Percentiles rank a stretch among this genome's conserved stretches.
These are phyloP conservation scores for Hipparchia semele DNA, from an alignment of 2,888 invertebrate species.

Conservation along the genomic window DNA sequence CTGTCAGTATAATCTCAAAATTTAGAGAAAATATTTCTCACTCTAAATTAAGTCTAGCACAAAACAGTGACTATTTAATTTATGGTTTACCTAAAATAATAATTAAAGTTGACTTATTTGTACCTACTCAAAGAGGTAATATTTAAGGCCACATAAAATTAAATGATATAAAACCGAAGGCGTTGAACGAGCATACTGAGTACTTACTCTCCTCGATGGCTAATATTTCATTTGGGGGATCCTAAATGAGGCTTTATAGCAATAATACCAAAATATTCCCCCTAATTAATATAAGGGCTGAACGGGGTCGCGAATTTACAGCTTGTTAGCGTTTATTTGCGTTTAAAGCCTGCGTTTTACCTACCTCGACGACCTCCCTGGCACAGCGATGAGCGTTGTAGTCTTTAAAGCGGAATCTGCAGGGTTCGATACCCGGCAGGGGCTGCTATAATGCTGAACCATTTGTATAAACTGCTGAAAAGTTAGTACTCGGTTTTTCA, in stretches of 20 bases:
- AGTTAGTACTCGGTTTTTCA: too few relatives aligned
- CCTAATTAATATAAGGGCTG: constrained; percentile 80
- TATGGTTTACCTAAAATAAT: too few relatives aligned
- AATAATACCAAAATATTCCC: constrained; percentile 78
- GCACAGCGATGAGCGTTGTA: too few relatives aligned
- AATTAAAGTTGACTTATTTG: too few relatives aligned
- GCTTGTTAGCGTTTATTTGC: constrained; percentile 51
- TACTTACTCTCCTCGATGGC: constrained; percentile 73
- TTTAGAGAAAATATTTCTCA: too few relatives aligned
- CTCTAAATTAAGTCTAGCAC: too few relatives aligned
- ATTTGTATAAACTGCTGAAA: too few relatives aligned
- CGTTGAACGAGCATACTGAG: constrained; percentile 53
- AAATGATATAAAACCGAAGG: constrained; percentile 22
- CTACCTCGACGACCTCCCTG: too few relatives aligned
- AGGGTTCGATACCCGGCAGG: neutral
- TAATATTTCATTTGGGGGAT: constrained; percentile 77
- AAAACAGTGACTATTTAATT: neutral
- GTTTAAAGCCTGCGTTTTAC: constrained; percentile 39
- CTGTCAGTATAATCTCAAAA: too few relatives aligned
- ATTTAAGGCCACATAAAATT: neutral
- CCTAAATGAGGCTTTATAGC: constrained; percentile 80
- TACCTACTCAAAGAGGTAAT: too few relatives aligned
- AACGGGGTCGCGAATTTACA: constrained; percentile 57
- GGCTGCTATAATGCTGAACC: too few relatives aligned
- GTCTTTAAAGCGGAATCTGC: too few relatives aligned